These are phyloP conservation scores for Cavia porcellus DNA, from an alignment of 2,113 vertebrate species.

Conservation along the genomic window DNA sequence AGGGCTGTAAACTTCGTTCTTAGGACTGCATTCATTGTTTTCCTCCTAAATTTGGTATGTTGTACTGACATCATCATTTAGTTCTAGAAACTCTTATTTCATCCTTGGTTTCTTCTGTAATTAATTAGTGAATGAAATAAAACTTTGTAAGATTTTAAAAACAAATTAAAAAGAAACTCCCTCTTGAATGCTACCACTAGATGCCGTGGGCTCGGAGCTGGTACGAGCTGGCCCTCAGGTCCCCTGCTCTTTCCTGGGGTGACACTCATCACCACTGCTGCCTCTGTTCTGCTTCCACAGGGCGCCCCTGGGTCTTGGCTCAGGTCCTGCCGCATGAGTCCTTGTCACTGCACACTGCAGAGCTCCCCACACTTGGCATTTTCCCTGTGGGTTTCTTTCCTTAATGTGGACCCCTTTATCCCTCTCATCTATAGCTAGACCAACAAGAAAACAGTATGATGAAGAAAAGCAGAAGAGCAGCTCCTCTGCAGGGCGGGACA, in stretches of 20 bases:
- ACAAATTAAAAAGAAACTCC: neutral
- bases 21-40: neutral
- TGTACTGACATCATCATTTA: neutral
- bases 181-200: neutral
- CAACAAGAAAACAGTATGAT: neutral
- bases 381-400: neutral
- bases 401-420: neutral
- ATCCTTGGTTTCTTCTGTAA: neutral
- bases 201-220: neutral
- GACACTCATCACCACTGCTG: fast-evolving
- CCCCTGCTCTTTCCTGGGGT: neutral
- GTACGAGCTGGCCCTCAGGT: neutral
- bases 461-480: neutral
- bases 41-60: neutral
- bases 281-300: neutral
- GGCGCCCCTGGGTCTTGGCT: neutral
- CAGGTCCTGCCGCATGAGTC: neutral
- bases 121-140: neutral
- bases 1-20: neutral
- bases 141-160: neutral
- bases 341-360: neutral
- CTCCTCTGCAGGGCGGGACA: neutral
- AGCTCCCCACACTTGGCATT: no score
- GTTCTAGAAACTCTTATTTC: neutral
- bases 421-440: neutral